Conservation (phyloP, 2,888 invertebrate genomes). For the Diarsia rubi region DNA sequence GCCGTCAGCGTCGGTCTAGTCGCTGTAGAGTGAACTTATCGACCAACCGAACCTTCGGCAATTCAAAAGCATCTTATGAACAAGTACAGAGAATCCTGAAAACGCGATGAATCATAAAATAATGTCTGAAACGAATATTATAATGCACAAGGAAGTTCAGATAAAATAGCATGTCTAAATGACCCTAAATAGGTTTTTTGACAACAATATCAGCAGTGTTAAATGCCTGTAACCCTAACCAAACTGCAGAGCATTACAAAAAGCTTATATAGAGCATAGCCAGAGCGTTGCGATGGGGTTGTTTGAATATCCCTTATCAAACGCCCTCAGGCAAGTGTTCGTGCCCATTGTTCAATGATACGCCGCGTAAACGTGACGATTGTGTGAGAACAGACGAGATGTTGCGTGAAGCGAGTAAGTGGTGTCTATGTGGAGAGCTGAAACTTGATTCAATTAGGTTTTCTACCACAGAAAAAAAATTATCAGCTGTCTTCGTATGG, state of each 20-base stretch:
- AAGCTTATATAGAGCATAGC: not conserved
- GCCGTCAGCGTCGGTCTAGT: too few relatives aligned
- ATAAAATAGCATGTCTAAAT: not conserved
- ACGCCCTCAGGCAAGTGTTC: conserved; percentile 32
- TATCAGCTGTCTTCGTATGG: not conserved
- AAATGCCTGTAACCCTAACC: conserved; percentile 1
- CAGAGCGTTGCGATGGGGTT: conserved; percentile 12
- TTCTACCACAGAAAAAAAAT: not conserved
- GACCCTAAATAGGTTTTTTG: not conserved
- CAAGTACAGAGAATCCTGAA: not conserved
- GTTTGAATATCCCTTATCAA: conserved; percentile 52
- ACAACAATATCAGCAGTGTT: not conserved
- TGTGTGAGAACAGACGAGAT: not conserved
- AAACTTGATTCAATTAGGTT: not conserved
- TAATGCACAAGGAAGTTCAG: not conserved
- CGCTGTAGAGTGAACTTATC: too few relatives aligned
- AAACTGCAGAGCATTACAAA: conserved; percentile 10
- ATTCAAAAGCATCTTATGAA: too few relatives aligned
- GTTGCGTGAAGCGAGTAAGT: not conserved
- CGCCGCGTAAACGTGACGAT: conserved; percentile 15
- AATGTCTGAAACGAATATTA: not conserved
- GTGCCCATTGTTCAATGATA: conserved; percentile 30
- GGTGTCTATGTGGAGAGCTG: not conserved
- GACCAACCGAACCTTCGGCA: not conserved
- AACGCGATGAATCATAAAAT: not conserved